Evolutionary conservation across 2,113 vertebrate genomes (phyloP).

Genomic region (Trogon melanurus): DNA sequence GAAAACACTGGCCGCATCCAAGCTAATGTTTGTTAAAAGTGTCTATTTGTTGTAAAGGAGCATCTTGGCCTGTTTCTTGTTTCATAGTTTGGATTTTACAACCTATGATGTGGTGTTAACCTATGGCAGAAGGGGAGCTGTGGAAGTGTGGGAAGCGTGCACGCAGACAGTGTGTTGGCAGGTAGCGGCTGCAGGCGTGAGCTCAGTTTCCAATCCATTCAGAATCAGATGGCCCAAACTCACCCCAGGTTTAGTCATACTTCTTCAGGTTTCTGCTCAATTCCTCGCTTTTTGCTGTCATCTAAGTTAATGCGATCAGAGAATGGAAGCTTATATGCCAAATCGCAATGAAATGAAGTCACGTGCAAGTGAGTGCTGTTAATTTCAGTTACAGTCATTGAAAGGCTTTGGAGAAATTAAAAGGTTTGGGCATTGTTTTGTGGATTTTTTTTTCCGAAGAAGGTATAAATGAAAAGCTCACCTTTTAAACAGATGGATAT

Average conservation of each 20-base stretch:
- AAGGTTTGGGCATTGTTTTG: neutral
- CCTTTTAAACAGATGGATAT: neutral
- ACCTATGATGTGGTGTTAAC: neutral
- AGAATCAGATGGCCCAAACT: neutral
- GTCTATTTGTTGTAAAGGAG: neutral
- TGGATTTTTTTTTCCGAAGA: neutral
- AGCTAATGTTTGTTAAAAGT: neutral
- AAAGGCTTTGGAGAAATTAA: constrained; percentile 14
- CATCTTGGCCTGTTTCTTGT: neutral
- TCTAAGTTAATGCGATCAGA: neutral
- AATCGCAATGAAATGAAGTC: constrained; percentile 1
- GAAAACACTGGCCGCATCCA: neutral
- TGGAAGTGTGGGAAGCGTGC: neutral
- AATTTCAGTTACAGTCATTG: neutral
- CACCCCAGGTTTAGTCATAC: neutral
- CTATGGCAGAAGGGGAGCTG: neutral
- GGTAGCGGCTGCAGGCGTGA: neutral
- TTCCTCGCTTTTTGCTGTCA: neutral
- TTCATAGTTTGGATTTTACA: neutral
- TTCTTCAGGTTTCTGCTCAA: neutral
- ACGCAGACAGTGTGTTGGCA: neutral
- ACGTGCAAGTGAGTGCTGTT: neutral
- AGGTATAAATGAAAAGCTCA: neutral
- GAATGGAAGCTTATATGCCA: neutral
- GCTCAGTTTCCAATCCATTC: neutral